Evolutionary conservation across 2,113 vertebrate species (phyloP), one percentile per base, ranked within the genome.

Genomic region (Herpailurus yagouaroundi): DNA sequence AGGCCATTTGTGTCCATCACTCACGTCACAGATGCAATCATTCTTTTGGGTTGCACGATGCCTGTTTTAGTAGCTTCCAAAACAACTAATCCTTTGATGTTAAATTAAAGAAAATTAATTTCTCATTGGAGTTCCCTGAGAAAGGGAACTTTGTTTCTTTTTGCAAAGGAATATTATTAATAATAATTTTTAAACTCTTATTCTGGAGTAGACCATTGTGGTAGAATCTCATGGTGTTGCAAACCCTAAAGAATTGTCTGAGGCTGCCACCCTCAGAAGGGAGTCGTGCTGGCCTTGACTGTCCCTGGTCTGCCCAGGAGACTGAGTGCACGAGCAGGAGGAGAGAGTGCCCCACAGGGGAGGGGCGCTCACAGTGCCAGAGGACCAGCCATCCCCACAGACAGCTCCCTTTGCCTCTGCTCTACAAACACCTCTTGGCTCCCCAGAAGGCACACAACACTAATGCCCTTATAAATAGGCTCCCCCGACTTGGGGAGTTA

Each of bases 281-380:
- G 79, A 68, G n/a, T 19, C 1, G 1, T 36, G 29, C 7, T 25
- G 11, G 16, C 7, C 18, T 1, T 2, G 14, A 55, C 50, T 76
- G 33, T 1, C 0, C 41, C 41, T 12, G 3, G 48, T 31, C n/a
- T 68, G 23, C 31, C 41, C 27, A 41, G 38, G 66, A 14, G 21
- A 31, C 8, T 2, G 3, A 6, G 33, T 0, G 4, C 52, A 48
- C 7, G n/a, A 27, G 18, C 25, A 16, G 31, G 41, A 71, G 33
- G n/a, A 63, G 23, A 45, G 25, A 16, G 13, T 50, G 64, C 4
- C 38, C 82, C 41, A 2, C 2, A 36, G 1, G 19, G 1, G 11
- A 18, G 15, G 0, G 4, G 33, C 1, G 1, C 18, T 23, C 15
- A 4, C 3, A 10, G 57, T 1, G 9, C 18, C 41, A 6, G n/a